Evolutionary conservation across 2,888 invertebrate genomes (phyloP).

Genomic region (Nebria brevicollis): DNA sequence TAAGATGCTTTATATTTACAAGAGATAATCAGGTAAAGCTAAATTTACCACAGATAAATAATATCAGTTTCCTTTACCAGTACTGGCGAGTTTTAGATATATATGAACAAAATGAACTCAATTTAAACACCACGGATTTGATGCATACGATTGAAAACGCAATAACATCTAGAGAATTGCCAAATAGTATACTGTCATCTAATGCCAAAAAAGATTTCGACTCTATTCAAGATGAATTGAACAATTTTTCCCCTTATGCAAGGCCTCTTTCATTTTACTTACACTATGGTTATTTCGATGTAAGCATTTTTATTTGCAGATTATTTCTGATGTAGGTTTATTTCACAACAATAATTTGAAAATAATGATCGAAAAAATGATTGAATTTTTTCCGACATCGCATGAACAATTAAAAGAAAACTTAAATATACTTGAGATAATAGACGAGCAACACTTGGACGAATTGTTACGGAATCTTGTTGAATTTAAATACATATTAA

Average conservation of each 20-base stretch:
- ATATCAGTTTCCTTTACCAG: constrained; percentile 19
- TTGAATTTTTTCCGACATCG: constrained; percentile 15
- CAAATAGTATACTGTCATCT: constrained; percentile 15
- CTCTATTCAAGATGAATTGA: constrained; percentile 31
- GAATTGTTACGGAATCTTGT: constrained; percentile 32
- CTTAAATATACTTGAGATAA: constrained; percentile 31
- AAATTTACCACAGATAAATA: background rate
- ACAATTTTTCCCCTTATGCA: constrained; percentile 25
- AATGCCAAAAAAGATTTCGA: constrained; percentile 38
- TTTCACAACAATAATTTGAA: constrained; percentile 32
- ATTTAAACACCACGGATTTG: constrained; percentile 18
- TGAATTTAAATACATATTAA: constrained; percentile 41
- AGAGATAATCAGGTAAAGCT: background rate
- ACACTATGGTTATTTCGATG: background rate
- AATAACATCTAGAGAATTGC: constrained; percentile 23
- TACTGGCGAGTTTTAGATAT: constrained; percentile 23
- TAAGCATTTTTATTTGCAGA: constrained; percentile 25
- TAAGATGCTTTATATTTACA: background rate
- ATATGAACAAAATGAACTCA: constrained; percentile 25
- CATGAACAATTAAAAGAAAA: constrained; percentile 24
- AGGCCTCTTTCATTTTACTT: background rate
- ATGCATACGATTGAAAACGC: constrained; percentile 30
- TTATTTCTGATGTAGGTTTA: constrained; percentile 30
- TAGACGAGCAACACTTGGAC: constrained; percentile 28
- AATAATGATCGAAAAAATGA: constrained; percentile 21